Percentiles rank a stretch among this genome's conserved stretches.
These are phyloP conservation scores for Chaetodon trifascialis DNA, from an alignment of 2,113 vertebrate species.

Conservation along the genomic window DNA sequence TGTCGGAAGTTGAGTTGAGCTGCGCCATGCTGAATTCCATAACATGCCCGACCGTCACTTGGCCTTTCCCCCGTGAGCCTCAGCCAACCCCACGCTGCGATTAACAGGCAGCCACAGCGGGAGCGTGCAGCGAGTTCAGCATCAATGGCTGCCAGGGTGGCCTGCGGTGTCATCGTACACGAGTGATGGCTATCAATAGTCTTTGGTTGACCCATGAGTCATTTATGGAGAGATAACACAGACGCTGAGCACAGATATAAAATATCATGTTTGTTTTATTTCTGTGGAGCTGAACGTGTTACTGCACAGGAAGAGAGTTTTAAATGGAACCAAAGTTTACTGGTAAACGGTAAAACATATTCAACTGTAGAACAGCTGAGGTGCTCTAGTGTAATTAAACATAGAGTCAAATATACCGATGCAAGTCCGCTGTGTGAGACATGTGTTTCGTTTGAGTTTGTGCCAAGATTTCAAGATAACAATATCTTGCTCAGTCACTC, in stretches of 20 bases:
- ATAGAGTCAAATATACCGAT: not conserved
- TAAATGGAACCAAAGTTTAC: constrained; percentile 14
- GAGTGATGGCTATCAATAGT: not conserved
- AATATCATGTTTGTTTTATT: constrained; percentile 5
- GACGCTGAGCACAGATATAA: not conserved
- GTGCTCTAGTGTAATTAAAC: constrained; percentile 40
- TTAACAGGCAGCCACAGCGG: constrained; percentile 20
- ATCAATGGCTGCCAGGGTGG: constrained; percentile 11
- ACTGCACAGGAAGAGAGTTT: constrained; percentile 21
- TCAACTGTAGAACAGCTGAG: constrained; percentile 21
- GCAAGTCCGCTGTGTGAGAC: not conserved
- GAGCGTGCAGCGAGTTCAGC: not conserved
- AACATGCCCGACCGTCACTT: constrained; percentile 17
- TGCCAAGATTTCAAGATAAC: constrained; percentile 15
- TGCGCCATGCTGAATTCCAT: not conserved
- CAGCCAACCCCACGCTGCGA: not conserved
- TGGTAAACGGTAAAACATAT: constrained; percentile 14
- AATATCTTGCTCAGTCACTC: not conserved
- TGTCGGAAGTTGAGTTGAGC: not conserved
- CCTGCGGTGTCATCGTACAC: not conserved
- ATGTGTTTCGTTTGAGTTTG: constrained; percentile 6
- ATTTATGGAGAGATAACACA: not conserved
- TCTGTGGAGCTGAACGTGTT: not conserved
- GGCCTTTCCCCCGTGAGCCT: not conserved
- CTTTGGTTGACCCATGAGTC: constrained; percentile 1